Percentiles rank a stretch among this genome's conserved stretches.
Conservation (phyloP, 2,888 invertebrate species). For the Sipunculus nudus region DNA sequence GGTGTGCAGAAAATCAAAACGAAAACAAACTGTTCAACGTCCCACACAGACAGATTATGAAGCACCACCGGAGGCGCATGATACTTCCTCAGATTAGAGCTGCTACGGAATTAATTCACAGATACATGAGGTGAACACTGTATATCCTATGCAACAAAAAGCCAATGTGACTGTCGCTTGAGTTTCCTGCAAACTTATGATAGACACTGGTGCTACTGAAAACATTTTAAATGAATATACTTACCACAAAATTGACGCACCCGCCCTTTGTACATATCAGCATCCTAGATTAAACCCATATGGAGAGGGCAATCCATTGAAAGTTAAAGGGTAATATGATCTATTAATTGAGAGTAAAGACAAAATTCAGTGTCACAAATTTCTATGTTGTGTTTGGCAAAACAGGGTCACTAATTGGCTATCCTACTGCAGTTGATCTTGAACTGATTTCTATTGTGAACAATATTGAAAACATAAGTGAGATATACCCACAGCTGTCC, state of each 20-base stretch:
- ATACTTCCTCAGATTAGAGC: not conserved
- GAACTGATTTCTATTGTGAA: not conserved
- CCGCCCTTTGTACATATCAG: not conserved
- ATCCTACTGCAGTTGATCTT: not conserved
- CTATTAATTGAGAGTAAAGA: not conserved
- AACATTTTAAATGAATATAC: not conserved
- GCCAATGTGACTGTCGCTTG: not conserved
- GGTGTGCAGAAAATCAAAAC: not conserved
- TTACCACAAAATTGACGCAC: not conserved
- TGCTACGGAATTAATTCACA: not conserved
- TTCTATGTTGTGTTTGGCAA: not conserved
- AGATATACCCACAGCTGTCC: no score
- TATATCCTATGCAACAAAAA: not conserved
- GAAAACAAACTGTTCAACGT: not conserved
- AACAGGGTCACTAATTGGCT: not conserved
- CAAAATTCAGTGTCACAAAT: not conserved
- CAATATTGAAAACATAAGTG: constrained; percentile 4
- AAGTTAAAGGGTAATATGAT: not conserved
- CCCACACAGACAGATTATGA: not conserved
- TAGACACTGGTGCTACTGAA: not conserved
- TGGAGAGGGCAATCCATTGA: not conserved
- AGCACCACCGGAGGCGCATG: no score
- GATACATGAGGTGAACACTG: not conserved
- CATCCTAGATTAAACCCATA: not conserved
- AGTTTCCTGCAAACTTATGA: not conserved